Evolutionary conservation across 2,113 vertebrate species (phyloP).

Genomic region (Serilophus lunatus): DNA sequence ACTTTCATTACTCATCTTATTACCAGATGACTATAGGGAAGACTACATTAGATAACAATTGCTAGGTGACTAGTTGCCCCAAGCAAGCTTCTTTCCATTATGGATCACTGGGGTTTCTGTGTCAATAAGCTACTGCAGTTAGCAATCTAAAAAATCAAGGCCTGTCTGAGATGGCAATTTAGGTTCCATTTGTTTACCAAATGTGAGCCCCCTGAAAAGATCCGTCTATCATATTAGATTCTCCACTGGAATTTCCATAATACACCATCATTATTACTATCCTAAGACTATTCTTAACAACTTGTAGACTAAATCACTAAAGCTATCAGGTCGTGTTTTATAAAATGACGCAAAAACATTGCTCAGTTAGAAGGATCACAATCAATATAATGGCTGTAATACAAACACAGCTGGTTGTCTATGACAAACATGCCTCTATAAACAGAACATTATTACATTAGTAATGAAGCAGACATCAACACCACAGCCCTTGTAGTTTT

Average conservation of each 20-base stretch:
- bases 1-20: not conserved
- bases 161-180: not conserved
- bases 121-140: not conserved
- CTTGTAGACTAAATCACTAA: not conserved
- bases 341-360: not conserved
- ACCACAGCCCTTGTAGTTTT: not conserved
- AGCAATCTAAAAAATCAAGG: not conserved
- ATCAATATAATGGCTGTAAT: not conserved
- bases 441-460: slow-evolving; percentile 8
- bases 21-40: not conserved
- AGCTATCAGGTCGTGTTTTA: not conserved
- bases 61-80: not conserved
- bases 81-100: not conserved
- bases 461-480: not conserved
- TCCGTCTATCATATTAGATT: not conserved
- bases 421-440: not conserved
- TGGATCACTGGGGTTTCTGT: not conserved
- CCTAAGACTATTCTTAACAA: rapidly evolving
- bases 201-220: not conserved
- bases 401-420: not conserved
- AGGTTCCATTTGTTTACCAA: not conserved
- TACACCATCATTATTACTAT: not conserved
- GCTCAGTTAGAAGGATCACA: not conserved
- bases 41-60: not conserved
- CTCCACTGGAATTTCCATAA: not conserved